Conservation (phyloP, 1,140 invertebrate genomes). For the Parasteatoda tepidariorum region DNA sequence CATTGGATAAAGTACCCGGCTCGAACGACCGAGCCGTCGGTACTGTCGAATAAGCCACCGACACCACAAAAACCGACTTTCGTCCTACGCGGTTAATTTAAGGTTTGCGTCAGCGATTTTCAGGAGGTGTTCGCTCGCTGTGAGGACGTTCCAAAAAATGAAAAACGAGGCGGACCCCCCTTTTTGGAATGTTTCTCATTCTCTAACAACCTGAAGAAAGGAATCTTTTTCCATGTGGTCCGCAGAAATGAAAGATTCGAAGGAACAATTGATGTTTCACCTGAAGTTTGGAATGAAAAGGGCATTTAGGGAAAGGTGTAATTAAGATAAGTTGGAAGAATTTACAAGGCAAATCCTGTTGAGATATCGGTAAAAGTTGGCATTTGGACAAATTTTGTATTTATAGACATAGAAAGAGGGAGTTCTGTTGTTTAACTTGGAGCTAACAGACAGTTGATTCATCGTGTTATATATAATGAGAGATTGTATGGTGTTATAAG, state of each 20-base stretch:
- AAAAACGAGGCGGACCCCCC: neutral
- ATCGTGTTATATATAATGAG: neutral
- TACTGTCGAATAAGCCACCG: neutral
- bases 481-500: no score
- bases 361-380: neutral
- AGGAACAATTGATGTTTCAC: neutral
- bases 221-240: no score
- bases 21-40: slow-evolving; percentile 18
- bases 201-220: neutral
- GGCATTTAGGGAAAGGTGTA: neutral
- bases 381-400: neutral
- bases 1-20: slow-evolving; percentile 7
- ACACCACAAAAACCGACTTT: neutral
- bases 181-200: neutral
- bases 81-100: slow-evolving; percentile 7
- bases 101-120: slow-evolving; percentile 7
- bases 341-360: neutral
- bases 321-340: neutral
- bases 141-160: neutral
- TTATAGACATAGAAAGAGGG: neutral
- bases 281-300: neutral
- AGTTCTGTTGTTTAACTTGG: neutral
- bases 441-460: neutral
- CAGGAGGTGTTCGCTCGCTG: neutral
- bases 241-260: neutral